Percentiles rank a stretch among this genome's conserved stretches.
phyloP scores from a whole-genome alignment of 2,113 vertebrate species.

The Monopterus albus region DNA sequence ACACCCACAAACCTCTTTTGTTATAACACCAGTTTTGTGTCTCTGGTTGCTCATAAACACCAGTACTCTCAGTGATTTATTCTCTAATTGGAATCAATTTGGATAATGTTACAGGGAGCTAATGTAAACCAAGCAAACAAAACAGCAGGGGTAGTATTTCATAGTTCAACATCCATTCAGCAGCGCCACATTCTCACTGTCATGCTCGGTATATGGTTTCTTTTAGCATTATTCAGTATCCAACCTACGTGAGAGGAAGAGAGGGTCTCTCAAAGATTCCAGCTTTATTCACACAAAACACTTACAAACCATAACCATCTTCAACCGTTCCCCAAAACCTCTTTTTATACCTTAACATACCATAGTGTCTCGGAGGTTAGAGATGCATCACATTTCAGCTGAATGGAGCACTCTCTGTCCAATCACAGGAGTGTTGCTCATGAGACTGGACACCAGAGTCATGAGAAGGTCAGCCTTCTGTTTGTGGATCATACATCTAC shows the following conservation, averaged over 20 bases:
- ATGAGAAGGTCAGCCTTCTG: too few species aligned
- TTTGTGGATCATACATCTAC: too few species aligned
- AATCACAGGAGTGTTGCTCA: too few species aligned
- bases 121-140: constrained; percentile 54
- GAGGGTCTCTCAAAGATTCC: neutral
- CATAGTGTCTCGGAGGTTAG: too few species aligned
- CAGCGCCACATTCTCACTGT: constrained; percentile 13
- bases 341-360: neutral
- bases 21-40: constrained; percentile 25
- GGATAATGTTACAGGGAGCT: constrained; percentile 62
- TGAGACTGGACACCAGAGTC: too few species aligned
- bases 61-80: constrained; percentile 61
- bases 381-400: too few species aligned
- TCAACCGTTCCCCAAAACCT: neutral
- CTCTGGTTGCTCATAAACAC: constrained; percentile 58
- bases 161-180: constrained; percentile 16
- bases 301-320: neutral
- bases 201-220: constrained; percentile 16
- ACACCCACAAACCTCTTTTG: constrained; percentile 2
- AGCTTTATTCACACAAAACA: neutral
- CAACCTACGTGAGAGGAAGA: neutral
- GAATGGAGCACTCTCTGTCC: too few species aligned
- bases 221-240: neutral
- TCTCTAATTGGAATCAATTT: constrained; percentile 66
- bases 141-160: constrained; percentile 43